Conservation (phyloP, 1,140 invertebrate genomes). For the Prorops nasuta region DNA sequence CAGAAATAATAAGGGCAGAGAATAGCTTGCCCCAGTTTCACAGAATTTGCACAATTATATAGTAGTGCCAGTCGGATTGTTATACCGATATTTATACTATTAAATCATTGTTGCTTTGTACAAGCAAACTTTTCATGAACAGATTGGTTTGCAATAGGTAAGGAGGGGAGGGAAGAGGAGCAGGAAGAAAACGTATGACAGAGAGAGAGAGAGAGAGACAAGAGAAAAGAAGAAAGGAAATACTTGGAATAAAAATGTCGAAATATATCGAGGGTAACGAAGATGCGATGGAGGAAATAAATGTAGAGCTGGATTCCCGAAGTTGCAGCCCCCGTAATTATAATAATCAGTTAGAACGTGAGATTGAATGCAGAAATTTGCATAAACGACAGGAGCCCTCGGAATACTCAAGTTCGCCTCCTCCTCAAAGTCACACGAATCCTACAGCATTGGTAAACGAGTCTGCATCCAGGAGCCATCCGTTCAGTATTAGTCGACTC, state of each 20-base stretch:
- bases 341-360: conserved; percentile 12
- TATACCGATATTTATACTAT: neutral
- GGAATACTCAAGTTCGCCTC: conserved; percentile 42
- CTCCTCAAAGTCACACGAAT: conserved; percentile 26
- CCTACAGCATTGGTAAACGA: conserved; percentile 39
- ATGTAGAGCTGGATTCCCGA: conserved; percentile 50
- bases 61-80: neutral
- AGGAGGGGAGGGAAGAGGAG: neutral
- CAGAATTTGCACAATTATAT: neutral
- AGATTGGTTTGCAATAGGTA: neutral
- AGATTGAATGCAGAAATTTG: conserved; percentile 8
- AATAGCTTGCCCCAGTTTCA: neutral
- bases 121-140: neutral
- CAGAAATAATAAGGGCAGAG: neutral
- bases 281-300: conserved; percentile 52
- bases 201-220: neutral
- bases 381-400: conserved; percentile 28
- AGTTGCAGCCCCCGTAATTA: conserved; percentile 46
- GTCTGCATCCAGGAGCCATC: conserved; percentile 44
- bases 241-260: conserved; percentile 36
- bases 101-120: neutral
- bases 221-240: neutral
- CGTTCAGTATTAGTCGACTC: conserved; percentile 59
- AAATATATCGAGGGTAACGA: conserved; percentile 47
- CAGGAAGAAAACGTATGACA: neutral